Percentiles rank a stretch among this genome's conserved stretches.
Evolutionary conservation across 2,113 vertebrate species (phyloP).

Genomic region (Hyaena hyaena): DNA sequence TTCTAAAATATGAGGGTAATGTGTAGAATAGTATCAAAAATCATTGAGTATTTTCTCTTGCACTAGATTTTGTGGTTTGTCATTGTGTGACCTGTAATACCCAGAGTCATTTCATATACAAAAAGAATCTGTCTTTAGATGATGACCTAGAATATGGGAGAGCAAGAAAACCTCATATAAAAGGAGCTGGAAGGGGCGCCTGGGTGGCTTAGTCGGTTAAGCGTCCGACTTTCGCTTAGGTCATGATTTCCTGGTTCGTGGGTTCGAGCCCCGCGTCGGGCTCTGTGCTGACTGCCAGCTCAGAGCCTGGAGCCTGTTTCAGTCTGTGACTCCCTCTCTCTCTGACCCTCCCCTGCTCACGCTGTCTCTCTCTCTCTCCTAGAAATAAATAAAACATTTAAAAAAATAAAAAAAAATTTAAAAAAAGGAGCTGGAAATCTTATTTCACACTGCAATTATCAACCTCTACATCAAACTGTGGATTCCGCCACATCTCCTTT

Average conservation of each 20-base stretch:
- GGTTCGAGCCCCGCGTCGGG: too few species aligned
- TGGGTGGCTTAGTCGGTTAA: too few species aligned
- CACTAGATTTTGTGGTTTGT: neutral
- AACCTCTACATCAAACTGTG: neutral
- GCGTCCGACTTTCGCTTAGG: too few species aligned
- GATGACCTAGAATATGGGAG: neutral
- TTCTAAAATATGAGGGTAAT: neutral
- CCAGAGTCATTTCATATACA: neutral
- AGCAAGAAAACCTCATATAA: conserved; percentile 6
- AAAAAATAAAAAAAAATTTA: too few species aligned
- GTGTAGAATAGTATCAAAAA: neutral
- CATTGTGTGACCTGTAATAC: neutral
- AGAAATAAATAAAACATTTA: too few species aligned
- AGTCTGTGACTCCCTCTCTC: too few species aligned
- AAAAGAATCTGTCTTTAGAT: neutral
- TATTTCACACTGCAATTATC: neutral
- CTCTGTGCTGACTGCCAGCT: too few species aligned
- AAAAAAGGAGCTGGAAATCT: neutral
- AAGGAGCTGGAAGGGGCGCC: neutral
- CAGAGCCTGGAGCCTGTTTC: too few species aligned
- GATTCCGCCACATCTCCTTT: neutral
- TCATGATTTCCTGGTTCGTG: too few species aligned
- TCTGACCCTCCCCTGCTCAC: too few species aligned
- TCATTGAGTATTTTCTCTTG: neutral
- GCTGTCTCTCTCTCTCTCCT: too few species aligned